phyloP scores from a whole-genome alignment of 2,888 invertebrate species.

The Tiliacea citrago region DNA sequence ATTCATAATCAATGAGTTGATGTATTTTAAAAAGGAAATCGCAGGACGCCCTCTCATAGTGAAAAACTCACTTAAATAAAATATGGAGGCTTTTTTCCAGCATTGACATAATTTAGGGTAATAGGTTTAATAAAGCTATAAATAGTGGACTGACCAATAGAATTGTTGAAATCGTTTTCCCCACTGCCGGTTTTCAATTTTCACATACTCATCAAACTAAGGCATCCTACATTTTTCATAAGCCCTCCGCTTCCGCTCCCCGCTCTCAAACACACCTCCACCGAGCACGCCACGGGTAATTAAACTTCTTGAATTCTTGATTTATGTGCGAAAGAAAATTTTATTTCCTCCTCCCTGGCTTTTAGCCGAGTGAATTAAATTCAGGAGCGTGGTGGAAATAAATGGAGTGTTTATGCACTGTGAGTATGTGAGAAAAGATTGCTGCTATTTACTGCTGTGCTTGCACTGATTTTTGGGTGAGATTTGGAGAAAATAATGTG shows the following conservation, averaged over 20 bases:
- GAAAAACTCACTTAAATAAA: not conserved
- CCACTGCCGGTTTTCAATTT: no score
- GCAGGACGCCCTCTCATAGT: no score
- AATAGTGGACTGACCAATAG: not conserved
- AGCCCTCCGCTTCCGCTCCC: constrained; percentile 13
- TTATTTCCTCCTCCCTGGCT: constrained; percentile 62
- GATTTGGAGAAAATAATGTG: constrained; percentile 12
- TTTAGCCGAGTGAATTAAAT: constrained; percentile 64
- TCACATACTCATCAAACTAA: not conserved
- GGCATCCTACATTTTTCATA: not conserved
- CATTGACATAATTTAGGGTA: not conserved
- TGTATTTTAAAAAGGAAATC: not conserved
- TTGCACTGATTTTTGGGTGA: constrained; percentile 22
- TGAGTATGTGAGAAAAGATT: constrained; percentile 45
- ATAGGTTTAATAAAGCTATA: not conserved
- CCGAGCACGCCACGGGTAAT: constrained; percentile 60
- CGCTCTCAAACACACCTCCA: constrained; percentile 23
- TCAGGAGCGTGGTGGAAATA: constrained; percentile 52
- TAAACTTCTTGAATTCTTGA: constrained; percentile 68
- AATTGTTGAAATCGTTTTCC: not conserved
- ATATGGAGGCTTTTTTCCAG: not conserved
- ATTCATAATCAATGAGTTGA: not conserved
- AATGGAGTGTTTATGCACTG: constrained; percentile 57
- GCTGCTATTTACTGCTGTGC: constrained; percentile 35
- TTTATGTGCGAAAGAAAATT: constrained; percentile 66